phyloP scores from a whole-genome alignment of 1,140 invertebrate genomes.

The Heliothis virescens region DNA sequence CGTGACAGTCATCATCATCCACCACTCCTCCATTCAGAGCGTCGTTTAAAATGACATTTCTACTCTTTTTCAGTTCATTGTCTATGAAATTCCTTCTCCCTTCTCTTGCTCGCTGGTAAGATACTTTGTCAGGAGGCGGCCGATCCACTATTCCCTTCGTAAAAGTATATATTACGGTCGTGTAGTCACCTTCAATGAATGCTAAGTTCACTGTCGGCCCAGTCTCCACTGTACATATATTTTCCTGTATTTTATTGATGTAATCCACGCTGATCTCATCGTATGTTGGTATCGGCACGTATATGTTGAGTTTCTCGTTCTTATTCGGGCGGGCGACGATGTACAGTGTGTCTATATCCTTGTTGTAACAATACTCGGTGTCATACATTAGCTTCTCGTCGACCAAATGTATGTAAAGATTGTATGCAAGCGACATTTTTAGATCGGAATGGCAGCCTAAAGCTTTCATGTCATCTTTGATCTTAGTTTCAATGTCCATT shows the following conservation, averaged over 20 bases:
- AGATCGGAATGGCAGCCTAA: slow-evolving; percentile 75
- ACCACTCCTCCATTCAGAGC: slow-evolving; percentile 76
- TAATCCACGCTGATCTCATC: slow-evolving; percentile 69
- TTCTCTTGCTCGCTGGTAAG: slow-evolving; percentile 59
- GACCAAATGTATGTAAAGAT: slow-evolving; percentile 76
- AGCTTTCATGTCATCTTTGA: slow-evolving; percentile 78
- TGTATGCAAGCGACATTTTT: slow-evolving; percentile 75
- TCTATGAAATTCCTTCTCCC: slow-evolving; percentile 76
- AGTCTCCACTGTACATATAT: slow-evolving; percentile 80
- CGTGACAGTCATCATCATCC: slow-evolving; percentile 76
- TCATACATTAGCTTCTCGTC: slow-evolving; percentile 82
- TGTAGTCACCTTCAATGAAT: slow-evolving; percentile 78
- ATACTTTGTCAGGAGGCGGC: slow-evolving; percentile 59
- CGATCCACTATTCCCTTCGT: slow-evolving; percentile 73
- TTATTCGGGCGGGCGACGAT: slow-evolving; percentile 74
- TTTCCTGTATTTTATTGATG: slow-evolving; percentile 75
- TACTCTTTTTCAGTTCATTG: slow-evolving; percentile 73
- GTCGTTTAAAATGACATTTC: slow-evolving; percentile 71
- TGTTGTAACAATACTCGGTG: slow-evolving; percentile 81
- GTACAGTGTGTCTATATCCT: slow-evolving; percentile 77
- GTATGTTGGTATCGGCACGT: slow-evolving; percentile 71
- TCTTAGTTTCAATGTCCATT: slow-evolving; percentile 80
- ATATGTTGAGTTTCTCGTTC: slow-evolving; percentile 77
- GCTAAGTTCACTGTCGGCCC: slow-evolving; percentile 75
- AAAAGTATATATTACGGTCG: slow-evolving; percentile 78